Evolutionary conservation across 1,140 invertebrate genomes (phyloP).

Genomic region (Nomia melanderi): DNA sequence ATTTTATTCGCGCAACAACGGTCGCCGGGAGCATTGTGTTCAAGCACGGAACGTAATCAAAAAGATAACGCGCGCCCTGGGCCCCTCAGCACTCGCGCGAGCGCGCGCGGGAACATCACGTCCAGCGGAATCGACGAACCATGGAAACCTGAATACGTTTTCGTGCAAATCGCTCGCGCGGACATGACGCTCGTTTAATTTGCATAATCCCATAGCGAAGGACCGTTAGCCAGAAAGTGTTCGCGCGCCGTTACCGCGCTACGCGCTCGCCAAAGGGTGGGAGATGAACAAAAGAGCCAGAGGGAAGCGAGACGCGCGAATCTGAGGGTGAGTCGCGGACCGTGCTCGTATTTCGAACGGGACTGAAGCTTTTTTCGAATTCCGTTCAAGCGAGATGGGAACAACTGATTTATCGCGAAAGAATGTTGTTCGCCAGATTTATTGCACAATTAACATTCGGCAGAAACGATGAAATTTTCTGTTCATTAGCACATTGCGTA

Average conservation of each 20-base stretch:
- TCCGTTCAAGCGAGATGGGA: no score
- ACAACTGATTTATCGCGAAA: no score
- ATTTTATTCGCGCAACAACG: background rate
- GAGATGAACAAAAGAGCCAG: conserved; percentile 12
- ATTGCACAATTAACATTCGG: no score
- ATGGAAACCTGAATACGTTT: conserved; percentile 33
- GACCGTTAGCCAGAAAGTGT: conserved; percentile 74
- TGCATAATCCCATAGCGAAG: conserved; percentile 72
- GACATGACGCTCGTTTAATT: conserved; percentile 76
- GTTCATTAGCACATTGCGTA: no score
- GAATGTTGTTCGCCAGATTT: no score
- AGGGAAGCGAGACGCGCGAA: no score
- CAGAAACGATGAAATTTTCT: no score
- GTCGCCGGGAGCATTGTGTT: background rate
- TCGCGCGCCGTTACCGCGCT: conserved; percentile 65
- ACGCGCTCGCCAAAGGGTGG: conserved; percentile 31
- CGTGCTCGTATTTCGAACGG: no score
- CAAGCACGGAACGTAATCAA: conserved; percentile 10
- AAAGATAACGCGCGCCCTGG: conserved; percentile 35
- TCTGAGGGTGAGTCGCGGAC: no score
- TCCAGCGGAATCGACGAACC: conserved; percentile 7
- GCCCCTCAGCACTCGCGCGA: no score
- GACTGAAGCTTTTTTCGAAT: no score
- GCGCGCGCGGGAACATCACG: conserved; percentile 8
- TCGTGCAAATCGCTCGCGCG: conserved; percentile 41